Conservation (phyloP, 2,797 vertebrate genomes). For the Gambusia yucatana region DNA sequence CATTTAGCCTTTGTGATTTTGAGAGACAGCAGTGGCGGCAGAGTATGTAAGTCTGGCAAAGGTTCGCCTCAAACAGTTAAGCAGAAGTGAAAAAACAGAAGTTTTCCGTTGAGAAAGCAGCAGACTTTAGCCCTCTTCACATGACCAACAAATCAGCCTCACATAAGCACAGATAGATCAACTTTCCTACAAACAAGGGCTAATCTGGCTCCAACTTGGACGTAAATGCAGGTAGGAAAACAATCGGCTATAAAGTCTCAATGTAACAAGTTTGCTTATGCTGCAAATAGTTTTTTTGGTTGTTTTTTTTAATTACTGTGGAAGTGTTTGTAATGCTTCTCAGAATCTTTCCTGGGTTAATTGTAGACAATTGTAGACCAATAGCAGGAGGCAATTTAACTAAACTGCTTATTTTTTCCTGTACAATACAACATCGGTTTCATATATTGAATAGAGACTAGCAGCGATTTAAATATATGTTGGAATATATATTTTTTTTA, state of each 20-base stretch:
- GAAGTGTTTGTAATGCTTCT: not conserved
- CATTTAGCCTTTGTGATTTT: not conserved
- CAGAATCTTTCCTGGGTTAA: not conserved
- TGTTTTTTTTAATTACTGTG: not conserved
- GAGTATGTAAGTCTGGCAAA: not conserved
- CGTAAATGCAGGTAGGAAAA: constrained; percentile 42
- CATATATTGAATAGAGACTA: not conserved
- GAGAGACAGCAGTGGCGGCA: not conserved
- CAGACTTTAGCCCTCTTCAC: constrained; percentile 9
- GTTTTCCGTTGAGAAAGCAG: constrained; percentile 36
- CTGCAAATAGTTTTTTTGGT: not conserved
- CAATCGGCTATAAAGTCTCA: not conserved
- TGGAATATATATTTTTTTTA: too few relatives aligned
- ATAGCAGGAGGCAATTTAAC: not conserved
- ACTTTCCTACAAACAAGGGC: constrained; percentile 1
- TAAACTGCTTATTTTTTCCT: not conserved
- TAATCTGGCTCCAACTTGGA: constrained; percentile 1
- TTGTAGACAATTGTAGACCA: not conserved
- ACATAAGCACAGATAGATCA: constrained; percentile 10
- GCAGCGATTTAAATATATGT: not conserved
- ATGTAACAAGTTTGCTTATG: not conserved
- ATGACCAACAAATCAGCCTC: constrained; percentile 32
- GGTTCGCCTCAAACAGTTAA: not conserved
- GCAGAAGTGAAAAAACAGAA: constrained; percentile 69
- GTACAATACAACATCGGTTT: not conserved